Conservation (phyloP, 1,140 invertebrate genomes). For the Diplogasteroides magnus region DNA sequence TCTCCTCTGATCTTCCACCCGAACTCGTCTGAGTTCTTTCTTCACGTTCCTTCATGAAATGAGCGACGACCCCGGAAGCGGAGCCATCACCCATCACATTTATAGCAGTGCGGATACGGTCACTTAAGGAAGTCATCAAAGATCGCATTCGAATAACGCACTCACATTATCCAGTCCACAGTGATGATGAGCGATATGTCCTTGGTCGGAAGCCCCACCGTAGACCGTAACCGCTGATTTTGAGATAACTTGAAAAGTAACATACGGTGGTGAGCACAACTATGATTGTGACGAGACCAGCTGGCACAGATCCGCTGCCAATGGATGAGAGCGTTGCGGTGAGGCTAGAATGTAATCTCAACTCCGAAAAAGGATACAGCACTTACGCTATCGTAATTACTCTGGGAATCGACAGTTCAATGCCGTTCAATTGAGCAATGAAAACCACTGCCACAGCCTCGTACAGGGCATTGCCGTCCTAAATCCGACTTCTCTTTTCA, state of each 20-base stretch:
- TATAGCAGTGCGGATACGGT: conserved; percentile 82
- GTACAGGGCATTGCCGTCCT: conserved; percentile 61
- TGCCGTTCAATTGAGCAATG: conserved; percentile 65
- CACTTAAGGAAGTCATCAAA: conserved; percentile 89
- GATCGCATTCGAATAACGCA: conserved; percentile 75
- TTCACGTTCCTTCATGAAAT: conserved; percentile 34
- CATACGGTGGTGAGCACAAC: conserved; percentile 89
- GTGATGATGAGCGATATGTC: conserved; percentile 86
- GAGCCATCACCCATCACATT: too few species aligned
- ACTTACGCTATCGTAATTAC: conserved; percentile 77
- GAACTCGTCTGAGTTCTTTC: too few species aligned
- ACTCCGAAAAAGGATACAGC: conserved; percentile 1
- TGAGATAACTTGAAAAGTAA: too few species aligned
- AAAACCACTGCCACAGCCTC: conserved; percentile 62
- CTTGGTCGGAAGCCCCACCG: conserved; percentile 81
- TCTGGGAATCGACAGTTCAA: conserved; percentile 62
- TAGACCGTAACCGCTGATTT: too few species aligned
- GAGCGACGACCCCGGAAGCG: conserved; percentile 82
- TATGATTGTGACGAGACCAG: conserved; percentile 90
- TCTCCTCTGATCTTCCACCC: too few species aligned
- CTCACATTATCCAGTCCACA: conserved; percentile 94
- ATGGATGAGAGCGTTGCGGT: conserved; percentile 89
- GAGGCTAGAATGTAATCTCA: conserved; percentile 65
- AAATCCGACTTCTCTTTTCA: too few species aligned
- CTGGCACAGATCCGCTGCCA: conserved; percentile 91